Evolutionary conservation across 2,113 vertebrate genomes (phyloP).

Genomic region (Tyrannus savana): DNA sequence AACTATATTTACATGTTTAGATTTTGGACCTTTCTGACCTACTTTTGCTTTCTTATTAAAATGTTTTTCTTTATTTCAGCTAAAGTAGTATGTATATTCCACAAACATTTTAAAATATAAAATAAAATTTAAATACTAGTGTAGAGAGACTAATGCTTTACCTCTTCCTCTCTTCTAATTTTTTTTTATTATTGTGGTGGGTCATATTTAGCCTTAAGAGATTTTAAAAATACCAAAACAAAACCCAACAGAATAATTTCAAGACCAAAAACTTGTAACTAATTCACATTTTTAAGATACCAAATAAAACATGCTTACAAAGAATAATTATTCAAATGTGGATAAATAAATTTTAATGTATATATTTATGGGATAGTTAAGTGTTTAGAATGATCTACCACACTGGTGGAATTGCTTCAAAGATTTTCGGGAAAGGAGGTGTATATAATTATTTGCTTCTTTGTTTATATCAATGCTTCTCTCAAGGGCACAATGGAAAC

Average conservation of each 20-base stretch:
- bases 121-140: conserved; percentile 9
- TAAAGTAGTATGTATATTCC: background rate
- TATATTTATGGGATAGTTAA: conserved; percentile 32
- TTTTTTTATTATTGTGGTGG: background rate
- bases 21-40: conserved; percentile 24
- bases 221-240: background rate
- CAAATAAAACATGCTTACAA: background rate
- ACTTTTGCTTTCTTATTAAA: conserved; percentile 16
- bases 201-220: conserved; percentile 24
- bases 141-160: conserved; percentile 28
- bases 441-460: conserved; percentile 60
- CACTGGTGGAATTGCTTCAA: background rate
- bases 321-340: conserved; percentile 11
- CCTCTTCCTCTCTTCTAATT: background rate
- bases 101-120: background rate
- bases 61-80: conserved; percentile 12
- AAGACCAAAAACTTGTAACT: background rate
- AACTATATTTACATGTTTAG: background rate
- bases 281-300: conserved; percentile 21
- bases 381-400: conserved; percentile 19
- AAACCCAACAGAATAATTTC: background rate
- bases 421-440: conserved; percentile 50
- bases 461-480: conserved; percentile 22
- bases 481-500: background rate
- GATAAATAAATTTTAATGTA: conserved; percentile 49